phyloP scores from a whole-genome alignment of 2,113 vertebrate species.

The Mirounga angustirostris region DNA sequence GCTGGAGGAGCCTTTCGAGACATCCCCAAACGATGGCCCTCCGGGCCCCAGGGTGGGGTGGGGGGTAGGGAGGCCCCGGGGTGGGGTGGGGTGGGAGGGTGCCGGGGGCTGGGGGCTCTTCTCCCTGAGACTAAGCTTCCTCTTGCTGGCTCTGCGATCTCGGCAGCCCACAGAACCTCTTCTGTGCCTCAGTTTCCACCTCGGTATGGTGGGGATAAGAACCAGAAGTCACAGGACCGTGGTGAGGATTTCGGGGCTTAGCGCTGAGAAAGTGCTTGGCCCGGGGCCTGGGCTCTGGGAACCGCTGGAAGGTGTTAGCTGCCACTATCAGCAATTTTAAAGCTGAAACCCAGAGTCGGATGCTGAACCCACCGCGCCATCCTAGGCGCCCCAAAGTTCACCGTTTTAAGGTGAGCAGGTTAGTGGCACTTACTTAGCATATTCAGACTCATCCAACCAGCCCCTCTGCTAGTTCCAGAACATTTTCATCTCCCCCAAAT shows the following conservation, averaged over 20 bases:
- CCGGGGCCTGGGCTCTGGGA: neutral
- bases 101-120: neutral
- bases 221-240: no score
- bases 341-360: neutral
- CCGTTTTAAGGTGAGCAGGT: neutral
- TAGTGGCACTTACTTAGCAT: neutral
- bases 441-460: no score
- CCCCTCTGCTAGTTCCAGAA: neutral
- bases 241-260: neutral
- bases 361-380: neutral
- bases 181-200: neutral
- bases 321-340: no score
- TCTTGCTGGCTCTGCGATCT: neutral
- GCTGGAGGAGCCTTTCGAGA: neutral
- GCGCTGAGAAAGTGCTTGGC: neutral
- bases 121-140: neutral
- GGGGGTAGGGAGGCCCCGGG: no score
- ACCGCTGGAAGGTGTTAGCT: fast-evolving
- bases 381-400: neutral
- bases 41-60: no score
- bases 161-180: neutral
- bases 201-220: neutral
- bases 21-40: neutral
- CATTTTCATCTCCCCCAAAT: neutral
- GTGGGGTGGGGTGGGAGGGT: no score